Conservation (phyloP, 2,888 invertebrate genomes). For the Dioctria linearis region DNA sequence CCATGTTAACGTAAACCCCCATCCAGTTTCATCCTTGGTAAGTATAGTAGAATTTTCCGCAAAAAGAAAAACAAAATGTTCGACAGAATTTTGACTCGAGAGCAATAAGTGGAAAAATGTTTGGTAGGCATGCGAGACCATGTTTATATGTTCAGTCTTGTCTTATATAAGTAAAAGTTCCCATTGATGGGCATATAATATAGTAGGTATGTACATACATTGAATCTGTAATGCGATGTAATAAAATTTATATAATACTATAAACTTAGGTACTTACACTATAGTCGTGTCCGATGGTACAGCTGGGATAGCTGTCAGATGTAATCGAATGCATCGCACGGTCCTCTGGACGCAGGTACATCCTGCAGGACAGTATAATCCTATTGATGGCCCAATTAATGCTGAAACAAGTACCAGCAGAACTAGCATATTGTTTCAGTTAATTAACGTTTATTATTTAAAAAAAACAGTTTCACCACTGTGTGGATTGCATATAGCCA, state of each 20-base stretch:
- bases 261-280: conserved; percentile 65
- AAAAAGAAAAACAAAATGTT: conserved; percentile 39
- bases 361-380: conserved; percentile 64
- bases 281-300: conserved; percentile 67
- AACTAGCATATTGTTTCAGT: conserved; percentile 51
- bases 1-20: not conserved
- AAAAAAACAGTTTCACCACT: conserved; percentile 1
- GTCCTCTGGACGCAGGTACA: conserved; percentile 67
- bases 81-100: not conserved
- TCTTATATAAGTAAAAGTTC: no score
- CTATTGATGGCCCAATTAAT: conserved; percentile 54
- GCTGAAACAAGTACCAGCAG: conserved; percentile 41
- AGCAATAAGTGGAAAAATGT: not conserved
- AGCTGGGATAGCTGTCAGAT: conserved; percentile 64
- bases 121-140: no score
- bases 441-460: conserved; percentile 20
- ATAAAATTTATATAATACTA: not conserved
- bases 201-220: no score
- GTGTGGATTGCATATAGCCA: conserved; percentile 7
- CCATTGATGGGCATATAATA: not conserved
- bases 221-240: not conserved
- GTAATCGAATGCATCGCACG: conserved; percentile 67
- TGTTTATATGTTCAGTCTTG: no score
- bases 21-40: no score
- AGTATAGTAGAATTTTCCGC: not conserved